Base-by-base conservation (phyloP, 2,888 invertebrate species). In the Carcina quercana region DNA sequence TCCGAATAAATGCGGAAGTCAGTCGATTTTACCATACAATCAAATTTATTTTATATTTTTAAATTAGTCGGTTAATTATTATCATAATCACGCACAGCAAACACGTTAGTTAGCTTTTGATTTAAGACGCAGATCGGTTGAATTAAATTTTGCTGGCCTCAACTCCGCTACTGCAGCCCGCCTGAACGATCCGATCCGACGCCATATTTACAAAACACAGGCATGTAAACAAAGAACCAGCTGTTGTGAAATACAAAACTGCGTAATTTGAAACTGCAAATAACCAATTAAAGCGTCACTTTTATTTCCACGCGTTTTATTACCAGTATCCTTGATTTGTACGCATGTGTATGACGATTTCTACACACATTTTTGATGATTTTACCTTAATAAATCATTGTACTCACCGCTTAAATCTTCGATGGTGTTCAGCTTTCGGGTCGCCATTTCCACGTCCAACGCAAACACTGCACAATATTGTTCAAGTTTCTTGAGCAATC, bases 361-460 rank as follows among this genome's bases (percentile, higher is more conserved):
- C 59, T 50, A 56, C 59, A 63, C 56, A 54, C 54, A 55, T 58
- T 61, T 58, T 57, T 53, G 50, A 50, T 47, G 47, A 40, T 47
- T 44, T n/a, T n/a, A n/a, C n/a, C n/a, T n/a, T n/a, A n/a, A n/a
- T 49, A 55, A 59, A 31, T 71, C 66, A 69, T 70, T 73, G 70
- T 70, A 67, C 82, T 82, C 49, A 84, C 83, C 83, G 55, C 82
- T 82, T 30, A 84, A 47, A 59, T 83, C 83, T 60, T 84, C 84
- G 48, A 80, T 64, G 33, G 80, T 83, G 46, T 82, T 83, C 53
- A 83, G 60, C 52, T 84, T 84, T 50, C 73, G 61, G 37, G 78
- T 58, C 44, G 82, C 68, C 84, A 84, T 84, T 57, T 65, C 69
- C 43, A 41, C 38, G 38, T 25, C 26, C 13, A 32, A 39, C 34